Base-by-base conservation (phyloP, 2,888 invertebrate species). In the Calliopum simillimum region DNA sequence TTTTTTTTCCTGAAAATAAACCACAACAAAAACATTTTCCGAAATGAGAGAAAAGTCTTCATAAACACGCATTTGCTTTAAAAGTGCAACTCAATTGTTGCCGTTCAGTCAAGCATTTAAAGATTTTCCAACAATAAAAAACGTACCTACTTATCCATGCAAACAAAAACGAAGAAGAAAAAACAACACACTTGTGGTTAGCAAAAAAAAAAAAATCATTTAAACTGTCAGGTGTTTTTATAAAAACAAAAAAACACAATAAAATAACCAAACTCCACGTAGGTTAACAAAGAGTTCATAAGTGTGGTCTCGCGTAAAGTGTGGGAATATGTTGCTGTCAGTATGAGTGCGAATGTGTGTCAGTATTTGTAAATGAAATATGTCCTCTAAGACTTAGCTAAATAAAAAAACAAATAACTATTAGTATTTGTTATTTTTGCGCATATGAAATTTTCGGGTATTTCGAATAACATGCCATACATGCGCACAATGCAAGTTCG, bases 81-180 rank as follows among this genome's bases (percentile, higher is more conserved):
- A 5, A 8, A 33, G 33, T 33, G 8, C 1, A 33, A 33, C 33
- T 33, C 69, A 69, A 69, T 59, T 61, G 70, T 23, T 51, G 59
- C 16, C 65, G 51, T 65, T 33, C 70, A 51, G 49, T 70, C 44
- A 59, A 58, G 70, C 66, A 55, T 53, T 61, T 43, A 47, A 58
- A 69, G 56, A 21, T 61, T 61, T 13, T 33, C 33, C 1, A 33
- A 33, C 1, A 6, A 33, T 1, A 11, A 19, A 11, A 44, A 5
- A 13, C 43, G 21, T 16, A 44, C n/a, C 12, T 25, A n/a, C 56
- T n/a, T n/a, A 25, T n/a, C 14, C 13, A 53, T 33, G 56, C 23
- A 53, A 23, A 33, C 6, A 56, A 13, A 14, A 44, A 13, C 33
- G 4, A 33, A 70, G n/a, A 59, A 62, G 16, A 16, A 72, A 58